Evolutionary conservation across 2,797 vertebrate genomes (phyloP), one percentile per base, ranked within the genome.

Genomic region (Smutsia temminckii): DNA sequence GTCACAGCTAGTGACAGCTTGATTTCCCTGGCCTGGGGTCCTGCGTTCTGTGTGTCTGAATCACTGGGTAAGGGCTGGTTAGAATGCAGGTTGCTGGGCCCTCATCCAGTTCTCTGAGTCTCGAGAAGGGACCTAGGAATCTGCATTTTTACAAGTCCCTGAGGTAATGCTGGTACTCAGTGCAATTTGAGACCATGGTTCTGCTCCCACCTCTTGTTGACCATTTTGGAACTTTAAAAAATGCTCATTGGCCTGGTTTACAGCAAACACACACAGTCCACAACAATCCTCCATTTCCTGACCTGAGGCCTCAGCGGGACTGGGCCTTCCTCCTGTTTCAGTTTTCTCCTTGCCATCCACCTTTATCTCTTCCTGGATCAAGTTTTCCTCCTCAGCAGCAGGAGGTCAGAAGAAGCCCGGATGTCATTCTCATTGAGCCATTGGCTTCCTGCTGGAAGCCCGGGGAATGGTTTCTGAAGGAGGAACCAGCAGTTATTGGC

Each of bases 331-430:
- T 4, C 5, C 40, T 5, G 29, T 1, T 21, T 18, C 8, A 6
- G 18, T 4, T 40, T 85, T 59, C 68, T 81, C 37, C 63, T 23
- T n/a, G 29, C 21, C 0, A 0, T 32, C 42, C 8, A 7, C 57
- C 55, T 77, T 83, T 23, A 17, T 55, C n/a, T 69, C 40, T 10
- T 49, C 53, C 32, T 0, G 0, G 23, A 9, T n/a, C 29, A 32
- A 8, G 0, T 46, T 88, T 78, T 46, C 74, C 77, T 37, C n/a
- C 11, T 18, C 0, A 80, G 83, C 53, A 42, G 21, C 10, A 55
- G 71, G 59, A 63, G 27, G 7, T 75, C 71, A 61, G 80, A 69
- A 51, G 64, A 68, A 49, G 17, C 8, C 61, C n/a, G 53, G 14
- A 37, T 8, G 25, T 12, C 3, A 0, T 75, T 46, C 42, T 69